Evolutionary conservation across 53 echinoderm and acorn worm genomes (phyloP).

Genomic region (Hippasteria phrygiana): DNA sequence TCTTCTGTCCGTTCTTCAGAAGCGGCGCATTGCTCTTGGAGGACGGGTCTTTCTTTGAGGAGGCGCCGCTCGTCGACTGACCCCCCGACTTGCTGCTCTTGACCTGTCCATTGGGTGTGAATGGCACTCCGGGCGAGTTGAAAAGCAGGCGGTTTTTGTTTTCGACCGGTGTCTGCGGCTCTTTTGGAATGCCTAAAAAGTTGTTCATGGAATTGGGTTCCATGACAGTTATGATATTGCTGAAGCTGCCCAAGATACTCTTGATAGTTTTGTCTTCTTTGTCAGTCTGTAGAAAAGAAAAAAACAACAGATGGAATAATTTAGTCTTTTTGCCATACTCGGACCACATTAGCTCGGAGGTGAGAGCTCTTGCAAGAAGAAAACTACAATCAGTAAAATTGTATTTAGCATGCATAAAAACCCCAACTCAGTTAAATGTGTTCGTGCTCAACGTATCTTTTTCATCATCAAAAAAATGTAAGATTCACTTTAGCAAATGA

Average conservation of each 20-base stretch:
- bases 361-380: no score
- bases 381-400: no score
- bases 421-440: no score
- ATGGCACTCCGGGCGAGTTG: background rate
- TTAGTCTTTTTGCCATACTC: no score
- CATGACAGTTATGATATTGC: constrained; percentile 36
- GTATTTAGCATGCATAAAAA: no score
- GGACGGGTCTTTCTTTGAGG: constrained; percentile 19
- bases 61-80: constrained; percentile 13
- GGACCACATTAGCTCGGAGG: no score
- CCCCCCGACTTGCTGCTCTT: constrained; percentile 13
- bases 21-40: constrained; percentile 20
- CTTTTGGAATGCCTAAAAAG: constrained; percentile 65
- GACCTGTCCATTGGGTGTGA: constrained; percentile 33
- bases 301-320: background rate
- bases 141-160: constrained; percentile 39
- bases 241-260: constrained; percentile 35
- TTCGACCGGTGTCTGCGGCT: constrained; percentile 64
- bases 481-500: no score
- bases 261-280: constrained; percentile 19
- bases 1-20: constrained; percentile 33
- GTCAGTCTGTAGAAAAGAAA: constrained; percentile 38
- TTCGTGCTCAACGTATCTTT: no score
- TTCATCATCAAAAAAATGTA: no score
- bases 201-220: constrained; percentile 32